Evolutionary conservation across 2,888 invertebrate species (phyloP).

Genomic region (Julus scanicus): DNA sequence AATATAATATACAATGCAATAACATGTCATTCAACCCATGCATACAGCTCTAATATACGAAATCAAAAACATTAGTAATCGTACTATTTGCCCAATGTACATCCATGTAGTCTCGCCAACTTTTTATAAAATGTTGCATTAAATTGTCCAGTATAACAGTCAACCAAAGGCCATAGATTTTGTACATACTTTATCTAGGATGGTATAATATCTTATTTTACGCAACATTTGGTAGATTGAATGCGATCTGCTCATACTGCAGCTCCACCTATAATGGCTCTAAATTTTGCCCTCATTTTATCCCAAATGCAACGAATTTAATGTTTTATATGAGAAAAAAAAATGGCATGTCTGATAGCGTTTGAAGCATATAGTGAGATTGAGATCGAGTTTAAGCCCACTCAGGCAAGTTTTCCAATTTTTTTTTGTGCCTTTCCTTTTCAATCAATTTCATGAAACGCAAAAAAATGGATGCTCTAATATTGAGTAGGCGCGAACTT

Average conservation of each 20-base stretch:
- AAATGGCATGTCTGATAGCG: not conserved
- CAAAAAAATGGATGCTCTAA: not conserved
- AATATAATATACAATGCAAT: too few relatives aligned
- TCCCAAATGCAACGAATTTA: not conserved
- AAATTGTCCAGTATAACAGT: not conserved
- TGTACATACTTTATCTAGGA: not conserved
- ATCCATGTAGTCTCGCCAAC: not conserved
- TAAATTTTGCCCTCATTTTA: not conserved
- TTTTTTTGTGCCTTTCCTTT: not conserved
- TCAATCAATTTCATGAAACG: not conserved
- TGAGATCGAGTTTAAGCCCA: constrained; percentile 2
- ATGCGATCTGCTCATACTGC: not conserved
- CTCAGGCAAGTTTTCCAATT: constrained; percentile 6
- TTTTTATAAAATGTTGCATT: not conserved
- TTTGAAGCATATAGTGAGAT: not conserved
- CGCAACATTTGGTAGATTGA: not conserved
- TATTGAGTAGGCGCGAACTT: constrained; percentile 11
- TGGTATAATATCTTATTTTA: not conserved
- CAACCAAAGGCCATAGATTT: not conserved
- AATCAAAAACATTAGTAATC: too few relatives aligned
- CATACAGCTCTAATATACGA: too few relatives aligned
- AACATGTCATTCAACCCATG: too few relatives aligned
- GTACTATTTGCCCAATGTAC: too few relatives aligned
- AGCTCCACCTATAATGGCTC: not conserved
- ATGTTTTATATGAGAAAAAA: not conserved